Conservation (phyloP, 2,797 vertebrate genomes). For the Argentina silus region DNA sequence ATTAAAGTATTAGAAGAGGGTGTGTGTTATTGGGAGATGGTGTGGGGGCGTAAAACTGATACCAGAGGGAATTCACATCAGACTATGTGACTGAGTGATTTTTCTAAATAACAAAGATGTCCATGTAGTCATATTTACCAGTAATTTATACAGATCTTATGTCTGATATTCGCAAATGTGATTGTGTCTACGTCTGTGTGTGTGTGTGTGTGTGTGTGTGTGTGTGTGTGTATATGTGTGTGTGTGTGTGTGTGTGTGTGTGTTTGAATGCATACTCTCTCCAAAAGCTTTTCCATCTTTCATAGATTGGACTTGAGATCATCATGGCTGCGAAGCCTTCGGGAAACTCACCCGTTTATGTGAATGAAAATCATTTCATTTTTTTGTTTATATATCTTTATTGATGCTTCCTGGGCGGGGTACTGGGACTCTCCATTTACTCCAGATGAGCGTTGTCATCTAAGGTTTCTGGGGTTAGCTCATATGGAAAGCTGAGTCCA, state of each 20-base stretch:
- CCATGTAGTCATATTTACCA: slow-evolving; percentile 48
- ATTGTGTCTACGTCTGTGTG: background rate
- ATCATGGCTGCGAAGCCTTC: no score
- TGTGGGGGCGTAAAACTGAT: slow-evolving; percentile 9
- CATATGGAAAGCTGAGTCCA: slow-evolving; percentile 74
- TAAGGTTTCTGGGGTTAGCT: slow-evolving; percentile 70
- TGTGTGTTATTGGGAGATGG: slow-evolving; percentile 20
- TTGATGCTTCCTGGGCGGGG: slow-evolving; percentile 60
- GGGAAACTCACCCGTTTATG: background rate
- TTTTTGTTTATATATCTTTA: slow-evolving; percentile 46
- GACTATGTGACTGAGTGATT: background rate
- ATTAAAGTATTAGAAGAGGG: slow-evolving; percentile 17
- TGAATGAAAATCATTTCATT: slow-evolving; percentile 24
- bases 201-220: slow-evolving; percentile 5
- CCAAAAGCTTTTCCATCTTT: no score
- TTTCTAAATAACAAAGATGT: slow-evolving; percentile 19
- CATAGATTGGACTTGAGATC: no score
- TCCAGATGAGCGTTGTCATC: slow-evolving; percentile 70
- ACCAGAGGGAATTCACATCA: slow-evolving; percentile 27
- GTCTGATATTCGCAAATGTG: no score
- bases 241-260: background rate
- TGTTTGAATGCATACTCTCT: no score
- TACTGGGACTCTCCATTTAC: slow-evolving; percentile 62
- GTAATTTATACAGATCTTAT: slow-evolving; percentile 21
- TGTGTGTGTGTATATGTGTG: slow-evolving; percentile 15